Percentiles rank a stretch among this genome's conserved stretches.
phyloP scores from a whole-genome alignment of 2,888 invertebrate genomes.

The Lacanobia wlatinum region DNA sequence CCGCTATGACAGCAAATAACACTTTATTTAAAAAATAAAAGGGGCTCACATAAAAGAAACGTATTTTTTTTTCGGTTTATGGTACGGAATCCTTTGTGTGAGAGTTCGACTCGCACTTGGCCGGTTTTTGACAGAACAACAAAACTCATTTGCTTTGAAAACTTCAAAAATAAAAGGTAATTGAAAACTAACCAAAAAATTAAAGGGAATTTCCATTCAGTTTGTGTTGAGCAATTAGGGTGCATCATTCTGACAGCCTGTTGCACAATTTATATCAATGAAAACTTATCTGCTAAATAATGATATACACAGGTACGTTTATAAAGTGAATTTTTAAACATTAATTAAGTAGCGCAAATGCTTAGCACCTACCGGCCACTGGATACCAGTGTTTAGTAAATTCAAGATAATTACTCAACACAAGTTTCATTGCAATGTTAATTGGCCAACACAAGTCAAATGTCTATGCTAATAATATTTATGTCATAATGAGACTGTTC shows the following conservation, averaged over 20 bases:
- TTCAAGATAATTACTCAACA: conserved; percentile 45
- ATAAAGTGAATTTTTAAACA: conserved; percentile 17
- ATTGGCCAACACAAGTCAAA: conserved; percentile 49
- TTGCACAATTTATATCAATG: conserved; percentile 7
- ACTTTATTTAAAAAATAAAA: no score
- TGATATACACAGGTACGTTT: neutral
- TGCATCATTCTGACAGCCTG: conserved; percentile 17
- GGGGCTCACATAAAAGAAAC: no score
- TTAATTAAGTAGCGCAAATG: conserved; percentile 25
- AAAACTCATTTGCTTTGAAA: neutral
- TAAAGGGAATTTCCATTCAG: neutral
- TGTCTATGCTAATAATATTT: conserved; percentile 45
- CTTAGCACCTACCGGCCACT: conserved; percentile 33
- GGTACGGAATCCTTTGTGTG: no score
- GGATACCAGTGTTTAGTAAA: conserved; percentile 37
- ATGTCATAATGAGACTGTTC: conserved; percentile 50
- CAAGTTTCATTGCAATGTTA: conserved; percentile 49
- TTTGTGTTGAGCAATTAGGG: neutral
- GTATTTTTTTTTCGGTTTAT: no score
- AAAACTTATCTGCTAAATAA: conserved; percentile 9
- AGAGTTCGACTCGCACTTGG: no score
- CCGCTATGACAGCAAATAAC: no score
- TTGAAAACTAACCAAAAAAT: neutral
- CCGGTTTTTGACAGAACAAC: neutral
- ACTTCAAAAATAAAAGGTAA: neutral